A percentile compares a stretch with the other conserved stretches of the same genome.
These are phyloP conservation scores for Mobula hypostoma DNA, from an alignment of 2,113 vertebrate species.

Conservation along the genomic window DNA sequence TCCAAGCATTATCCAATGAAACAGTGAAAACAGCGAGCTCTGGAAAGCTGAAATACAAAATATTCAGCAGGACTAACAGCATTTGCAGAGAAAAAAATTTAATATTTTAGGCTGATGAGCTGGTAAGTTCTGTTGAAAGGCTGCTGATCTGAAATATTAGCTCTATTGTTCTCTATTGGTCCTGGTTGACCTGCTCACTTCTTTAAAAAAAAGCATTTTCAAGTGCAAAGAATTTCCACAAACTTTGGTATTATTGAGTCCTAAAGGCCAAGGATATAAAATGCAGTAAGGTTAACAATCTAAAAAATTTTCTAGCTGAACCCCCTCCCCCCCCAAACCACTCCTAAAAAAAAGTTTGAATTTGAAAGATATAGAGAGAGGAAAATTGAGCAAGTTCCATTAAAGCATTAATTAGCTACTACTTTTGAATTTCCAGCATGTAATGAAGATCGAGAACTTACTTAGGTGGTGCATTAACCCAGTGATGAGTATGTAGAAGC, in stretches of 20 bases:
- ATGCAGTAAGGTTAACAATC: background rate
- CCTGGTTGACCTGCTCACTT: background rate
- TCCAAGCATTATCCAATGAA: background rate
- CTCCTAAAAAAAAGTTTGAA: too few relatives aligned
- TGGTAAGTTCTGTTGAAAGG: too few relatives aligned
- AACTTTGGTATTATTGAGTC: background rate
- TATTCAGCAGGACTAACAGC: too few relatives aligned
- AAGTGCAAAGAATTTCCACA: conserved; percentile 14
- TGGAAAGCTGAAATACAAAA: too few relatives aligned
- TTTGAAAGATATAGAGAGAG: too few relatives aligned
- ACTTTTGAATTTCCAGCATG: background rate
- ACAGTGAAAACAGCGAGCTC: too few relatives aligned
- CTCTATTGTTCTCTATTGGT: too few relatives aligned
- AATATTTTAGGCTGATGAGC: too few relatives aligned
- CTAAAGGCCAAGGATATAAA: background rate
- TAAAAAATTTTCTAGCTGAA: background rate
- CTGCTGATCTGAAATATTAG: too few relatives aligned
- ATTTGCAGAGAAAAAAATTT: too few relatives aligned
- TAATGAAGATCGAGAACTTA: background rate
- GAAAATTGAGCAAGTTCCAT: background rate
- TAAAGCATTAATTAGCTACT: background rate
- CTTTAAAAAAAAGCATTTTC: background rate
- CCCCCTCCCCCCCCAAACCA: too few relatives aligned
- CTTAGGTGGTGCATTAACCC: too few relatives aligned
- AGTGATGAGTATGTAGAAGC: background rate